Evolutionary conservation across 2,888 invertebrate genomes (phyloP).

Genomic region (Thelaira solivaga): DNA sequence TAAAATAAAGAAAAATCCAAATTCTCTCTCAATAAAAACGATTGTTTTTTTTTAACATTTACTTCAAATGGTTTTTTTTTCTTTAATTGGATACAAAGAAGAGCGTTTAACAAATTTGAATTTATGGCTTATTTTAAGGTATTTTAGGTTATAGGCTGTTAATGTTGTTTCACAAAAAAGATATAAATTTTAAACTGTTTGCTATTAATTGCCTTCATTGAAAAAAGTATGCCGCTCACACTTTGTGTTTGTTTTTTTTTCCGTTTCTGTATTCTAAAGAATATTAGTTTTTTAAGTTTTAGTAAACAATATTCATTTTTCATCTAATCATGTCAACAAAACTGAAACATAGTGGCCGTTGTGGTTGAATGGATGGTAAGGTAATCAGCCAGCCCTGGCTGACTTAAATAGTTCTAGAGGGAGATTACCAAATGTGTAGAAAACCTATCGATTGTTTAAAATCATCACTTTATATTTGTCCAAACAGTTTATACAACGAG

Average conservation of each 20-base stretch:
- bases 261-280: background rate
- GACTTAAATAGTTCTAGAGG: constrained; percentile 23
- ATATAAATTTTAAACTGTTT: constrained; percentile 16
- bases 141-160: constrained; percentile 38
- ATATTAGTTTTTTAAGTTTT: background rate
- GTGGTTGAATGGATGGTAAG: background rate
- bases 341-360: constrained; percentile 41
- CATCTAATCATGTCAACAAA: constrained; percentile 62
- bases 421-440: constrained; percentile 13
- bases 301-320: constrained; percentile 14
- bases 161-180: constrained; percentile 15
- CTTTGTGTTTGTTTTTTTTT: constrained; percentile 10
- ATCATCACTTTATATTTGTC: background rate
- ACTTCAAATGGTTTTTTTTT: background rate
- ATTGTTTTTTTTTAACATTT: too few species aligned
- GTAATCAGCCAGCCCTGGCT: too few species aligned
- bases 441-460: constrained; percentile 29
- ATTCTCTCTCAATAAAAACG: too few species aligned
- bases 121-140: constrained; percentile 63
- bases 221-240: constrained; percentile 59
- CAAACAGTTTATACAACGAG: background rate
- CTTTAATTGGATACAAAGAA: background rate
- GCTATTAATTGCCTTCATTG: constrained; percentile 58
- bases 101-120: constrained; percentile 44
- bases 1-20: too few species aligned